These are phyloP conservation scores for Scalopus aquaticus DNA, from an alignment of 2,113 vertebrate genomes.

Conservation along the genomic window DNA sequence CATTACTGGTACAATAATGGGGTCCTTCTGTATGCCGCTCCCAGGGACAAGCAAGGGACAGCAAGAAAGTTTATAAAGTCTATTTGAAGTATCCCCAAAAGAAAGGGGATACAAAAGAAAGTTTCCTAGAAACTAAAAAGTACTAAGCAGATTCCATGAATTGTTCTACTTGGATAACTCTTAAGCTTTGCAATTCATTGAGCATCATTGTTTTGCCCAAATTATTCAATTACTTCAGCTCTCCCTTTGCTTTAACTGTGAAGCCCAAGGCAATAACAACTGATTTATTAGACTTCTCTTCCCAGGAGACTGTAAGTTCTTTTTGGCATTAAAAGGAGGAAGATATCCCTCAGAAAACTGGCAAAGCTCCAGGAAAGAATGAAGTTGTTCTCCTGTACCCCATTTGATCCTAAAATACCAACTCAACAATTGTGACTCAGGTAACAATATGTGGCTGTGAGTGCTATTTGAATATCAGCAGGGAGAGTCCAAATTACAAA, in stretches of 20 bases:
- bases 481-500: conserved; percentile 61
- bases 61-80: not conserved
- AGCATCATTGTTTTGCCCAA: conserved; percentile 25
- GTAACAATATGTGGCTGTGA: conserved; percentile 48
- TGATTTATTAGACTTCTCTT: conserved; percentile 53
- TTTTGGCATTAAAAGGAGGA: conserved; percentile 54
- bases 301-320: not conserved
- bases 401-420: conserved; percentile 57
- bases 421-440: conserved; percentile 56
- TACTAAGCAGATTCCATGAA: not conserved
- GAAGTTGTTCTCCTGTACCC: conserved; percentile 63
- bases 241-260: conserved; percentile 14
- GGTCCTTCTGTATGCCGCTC: not conserved
- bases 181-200: not conserved
- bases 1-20: not conserved
- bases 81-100: not conserved
- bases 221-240: conserved; percentile 48
- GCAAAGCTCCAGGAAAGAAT: conserved; percentile 64
- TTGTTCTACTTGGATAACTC: not conserved
- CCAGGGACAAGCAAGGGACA: not conserved
- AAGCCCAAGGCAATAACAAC: conserved; percentile 5
- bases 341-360: conserved; percentile 30
- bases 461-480: conserved; percentile 66
- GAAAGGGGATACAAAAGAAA: not conserved
- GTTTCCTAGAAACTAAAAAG: conserved; percentile 12